Evolutionary conservation across 2,797 vertebrate genomes (phyloP).

Genomic region (Eulemur coronatus): DNA sequence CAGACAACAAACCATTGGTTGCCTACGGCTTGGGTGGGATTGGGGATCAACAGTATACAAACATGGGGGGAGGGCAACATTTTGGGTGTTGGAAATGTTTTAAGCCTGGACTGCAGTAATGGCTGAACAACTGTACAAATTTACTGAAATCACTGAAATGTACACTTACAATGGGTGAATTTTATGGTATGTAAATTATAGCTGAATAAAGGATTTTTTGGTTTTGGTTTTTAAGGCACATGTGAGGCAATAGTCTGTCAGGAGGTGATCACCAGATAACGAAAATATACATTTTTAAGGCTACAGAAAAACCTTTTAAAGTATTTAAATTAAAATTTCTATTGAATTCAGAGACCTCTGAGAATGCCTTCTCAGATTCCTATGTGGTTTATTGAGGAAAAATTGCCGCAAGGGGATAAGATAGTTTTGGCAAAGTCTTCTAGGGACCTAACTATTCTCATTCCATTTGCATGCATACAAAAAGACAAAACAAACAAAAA

Average conservation of each 20-base stretch:
- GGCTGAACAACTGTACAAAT: neutral
- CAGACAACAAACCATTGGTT: neutral
- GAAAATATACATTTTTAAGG: neutral
- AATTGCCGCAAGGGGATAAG: neutral
- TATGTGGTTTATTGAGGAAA: neutral
- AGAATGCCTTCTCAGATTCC: neutral
- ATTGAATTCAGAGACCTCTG: neutral
- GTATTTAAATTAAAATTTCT: neutral
- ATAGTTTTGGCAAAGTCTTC: neutral
- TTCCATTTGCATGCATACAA: neutral
- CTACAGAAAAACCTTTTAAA: constrained; percentile 1
- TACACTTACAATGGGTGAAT: neutral
- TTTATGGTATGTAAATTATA: neutral
- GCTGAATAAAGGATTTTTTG: neutral
- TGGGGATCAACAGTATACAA: neutral
- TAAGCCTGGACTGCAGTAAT: neutral
- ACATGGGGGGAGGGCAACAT: neutral
- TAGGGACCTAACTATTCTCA: neutral
- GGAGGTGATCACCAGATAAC: neutral
- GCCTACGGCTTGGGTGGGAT: neutral
- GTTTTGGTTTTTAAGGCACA: neutral
- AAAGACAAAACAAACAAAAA: constrained; percentile 3
- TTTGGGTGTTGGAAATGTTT: neutral
- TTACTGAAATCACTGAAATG: neutral
- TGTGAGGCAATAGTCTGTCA: neutral